A percentile compares a stretch with the other conserved stretches of the same genome.
phyloP scores from a whole-genome alignment of 2,888 invertebrate species.

The Euphydryas editha region DNA sequence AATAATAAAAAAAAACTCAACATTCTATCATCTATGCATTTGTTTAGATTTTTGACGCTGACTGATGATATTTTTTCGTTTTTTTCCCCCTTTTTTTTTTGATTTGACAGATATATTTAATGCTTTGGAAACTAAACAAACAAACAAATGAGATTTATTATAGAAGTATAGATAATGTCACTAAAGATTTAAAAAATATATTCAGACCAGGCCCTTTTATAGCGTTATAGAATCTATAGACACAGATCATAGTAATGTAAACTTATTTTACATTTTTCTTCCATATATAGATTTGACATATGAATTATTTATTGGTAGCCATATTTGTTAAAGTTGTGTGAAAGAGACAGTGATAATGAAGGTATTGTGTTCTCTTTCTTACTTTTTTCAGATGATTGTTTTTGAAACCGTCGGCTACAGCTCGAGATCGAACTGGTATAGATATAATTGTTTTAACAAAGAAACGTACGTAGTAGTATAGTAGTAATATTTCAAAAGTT shows the following conservation, averaged over 20 bases:
- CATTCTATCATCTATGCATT: too few relatives aligned
- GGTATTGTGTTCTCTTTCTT: constrained; percentile 2
- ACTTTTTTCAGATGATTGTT: not conserved
- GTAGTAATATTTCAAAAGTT: too few relatives aligned
- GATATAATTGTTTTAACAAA: too few relatives aligned
- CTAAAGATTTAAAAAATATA: not conserved
- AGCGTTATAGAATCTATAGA: not conserved
- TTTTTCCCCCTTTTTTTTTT: too few relatives aligned
- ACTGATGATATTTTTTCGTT: too few relatives aligned
- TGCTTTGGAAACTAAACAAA: not conserved
- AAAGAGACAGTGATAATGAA: not conserved
- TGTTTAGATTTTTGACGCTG: too few relatives aligned
- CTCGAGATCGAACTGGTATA: too few relatives aligned
- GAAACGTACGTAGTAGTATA: too few relatives aligned
- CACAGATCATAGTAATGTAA: not conserved
- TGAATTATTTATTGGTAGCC: not conserved
- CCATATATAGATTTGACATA: not conserved
- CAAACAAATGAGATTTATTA: not conserved
- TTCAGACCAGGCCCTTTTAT: not conserved
- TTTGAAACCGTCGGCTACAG: not conserved
- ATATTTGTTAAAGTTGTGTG: not conserved
- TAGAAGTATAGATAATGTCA: not conserved
- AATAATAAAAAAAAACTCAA: too few relatives aligned
- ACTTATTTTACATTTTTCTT: not conserved
- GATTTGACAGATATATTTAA: too few relatives aligned